Conservation (phyloP, 2,888 invertebrate genomes). For the Tolmerus cingulatus region DNA sequence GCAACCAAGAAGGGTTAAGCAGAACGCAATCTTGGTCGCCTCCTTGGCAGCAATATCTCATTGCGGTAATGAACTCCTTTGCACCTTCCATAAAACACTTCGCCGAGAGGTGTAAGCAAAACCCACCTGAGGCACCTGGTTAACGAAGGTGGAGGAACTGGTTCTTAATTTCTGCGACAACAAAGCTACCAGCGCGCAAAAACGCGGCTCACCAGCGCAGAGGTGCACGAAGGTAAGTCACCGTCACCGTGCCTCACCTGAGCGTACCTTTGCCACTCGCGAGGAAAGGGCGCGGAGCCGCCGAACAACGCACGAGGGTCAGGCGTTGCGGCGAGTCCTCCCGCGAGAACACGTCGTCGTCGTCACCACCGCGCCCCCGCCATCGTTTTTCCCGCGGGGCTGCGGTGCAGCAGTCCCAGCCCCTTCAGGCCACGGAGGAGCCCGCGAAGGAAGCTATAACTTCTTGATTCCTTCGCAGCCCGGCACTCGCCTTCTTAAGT, state of each 20-base stretch:
- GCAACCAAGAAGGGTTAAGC: not conserved
- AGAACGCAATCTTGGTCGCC: not conserved
- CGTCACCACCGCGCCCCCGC: not conserved
- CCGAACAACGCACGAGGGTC: not conserved
- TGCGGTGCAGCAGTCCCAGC: not conserved
- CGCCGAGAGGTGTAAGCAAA: slow-evolving; percentile 25
- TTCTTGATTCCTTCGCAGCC: slow-evolving; percentile 27
- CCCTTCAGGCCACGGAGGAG: not conserved
- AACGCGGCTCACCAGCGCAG: not conserved
- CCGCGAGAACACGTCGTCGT: not conserved
- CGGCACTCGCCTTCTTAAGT: not conserved
- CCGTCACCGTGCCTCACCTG: not conserved
- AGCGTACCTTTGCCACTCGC: not conserved
- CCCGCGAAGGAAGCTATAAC: slow-evolving; percentile 12
- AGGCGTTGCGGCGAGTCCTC: not conserved
- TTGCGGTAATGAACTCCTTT: slow-evolving; percentile 28
- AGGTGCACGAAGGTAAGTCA: slow-evolving; percentile 19
- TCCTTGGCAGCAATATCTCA: slow-evolving; percentile 2
- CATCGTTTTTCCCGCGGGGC: not conserved
- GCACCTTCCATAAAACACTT: slow-evolving; percentile 12
- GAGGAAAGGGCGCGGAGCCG: not conserved
- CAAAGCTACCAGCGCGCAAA: not conserved
- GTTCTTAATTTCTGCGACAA: slow-evolving; percentile 27
- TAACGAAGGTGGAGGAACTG: slow-evolving; percentile 26
- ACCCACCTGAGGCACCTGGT: not conserved